Evolutionary conservation across 2,888 invertebrate species (phyloP).

Genomic region (Apodemia mormo): DNA sequence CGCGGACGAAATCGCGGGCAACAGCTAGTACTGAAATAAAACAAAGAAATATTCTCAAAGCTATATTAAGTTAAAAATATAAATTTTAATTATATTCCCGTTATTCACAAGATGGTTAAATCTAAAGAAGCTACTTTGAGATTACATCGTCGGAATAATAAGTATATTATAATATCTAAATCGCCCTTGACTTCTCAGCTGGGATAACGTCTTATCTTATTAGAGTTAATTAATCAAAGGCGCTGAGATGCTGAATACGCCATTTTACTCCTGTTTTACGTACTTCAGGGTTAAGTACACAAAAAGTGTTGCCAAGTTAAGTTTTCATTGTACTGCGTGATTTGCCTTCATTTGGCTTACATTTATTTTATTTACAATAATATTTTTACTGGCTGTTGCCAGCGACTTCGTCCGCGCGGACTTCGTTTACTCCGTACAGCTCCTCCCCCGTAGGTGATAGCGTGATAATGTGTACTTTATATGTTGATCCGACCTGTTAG

Average conservation of each 20-base stretch:
- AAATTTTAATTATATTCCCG: neutral
- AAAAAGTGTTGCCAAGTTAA: neutral
- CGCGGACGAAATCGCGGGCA: too few species aligned
- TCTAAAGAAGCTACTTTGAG: constrained; percentile 1
- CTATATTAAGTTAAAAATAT: neutral
- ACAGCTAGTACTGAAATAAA: too few species aligned
- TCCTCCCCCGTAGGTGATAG: too few species aligned
- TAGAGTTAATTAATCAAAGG: constrained; percentile 12
- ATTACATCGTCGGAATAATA: constrained; percentile 3
- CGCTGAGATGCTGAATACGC: constrained; percentile 6
- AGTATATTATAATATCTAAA: neutral
- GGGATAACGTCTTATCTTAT: constrained; percentile 12
- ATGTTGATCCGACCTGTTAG: too few species aligned
- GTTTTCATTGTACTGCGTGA: neutral
- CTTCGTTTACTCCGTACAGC: too few species aligned
- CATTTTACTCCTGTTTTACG: constrained; percentile 1
- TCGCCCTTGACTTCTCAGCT: constrained; percentile 9
- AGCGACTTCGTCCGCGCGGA: too few species aligned
- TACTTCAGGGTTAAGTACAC: neutral
- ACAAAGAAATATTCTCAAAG: too few species aligned
- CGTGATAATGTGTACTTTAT: too few species aligned
- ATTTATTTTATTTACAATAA: too few species aligned
- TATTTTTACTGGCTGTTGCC: too few species aligned
- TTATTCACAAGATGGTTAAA: neutral
- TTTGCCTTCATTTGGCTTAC: neutral